phyloP scores from a whole-genome alignment of 2,797 vertebrate genomes.

The Austrolebias charrua region DNA sequence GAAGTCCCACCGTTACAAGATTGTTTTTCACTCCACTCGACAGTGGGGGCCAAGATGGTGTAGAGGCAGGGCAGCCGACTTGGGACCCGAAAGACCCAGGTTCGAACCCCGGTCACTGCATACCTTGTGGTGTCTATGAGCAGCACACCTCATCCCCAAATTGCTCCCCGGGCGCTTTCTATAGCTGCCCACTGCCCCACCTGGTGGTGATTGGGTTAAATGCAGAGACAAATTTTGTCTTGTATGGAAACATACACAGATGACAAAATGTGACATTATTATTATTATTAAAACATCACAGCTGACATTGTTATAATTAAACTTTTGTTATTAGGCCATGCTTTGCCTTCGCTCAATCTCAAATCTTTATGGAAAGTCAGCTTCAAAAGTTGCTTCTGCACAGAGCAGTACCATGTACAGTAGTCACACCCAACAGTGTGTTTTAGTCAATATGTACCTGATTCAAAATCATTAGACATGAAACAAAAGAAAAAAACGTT shows the following conservation, averaged over 20 bases:
- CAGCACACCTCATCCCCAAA: no score
- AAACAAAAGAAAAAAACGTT: conserved; percentile 21
- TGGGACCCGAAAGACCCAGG: no score
- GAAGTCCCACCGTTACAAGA: neutral
- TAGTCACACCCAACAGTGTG: conserved; percentile 21
- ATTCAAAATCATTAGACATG: conserved; percentile 42
- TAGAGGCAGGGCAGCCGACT: no score
- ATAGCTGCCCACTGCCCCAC: no score
- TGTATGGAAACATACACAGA: no score
- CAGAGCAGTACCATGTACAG: neutral
- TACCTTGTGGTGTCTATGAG: no score
- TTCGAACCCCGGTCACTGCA: no score
- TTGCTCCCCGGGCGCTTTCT: no score
- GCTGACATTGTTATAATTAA: neutral
- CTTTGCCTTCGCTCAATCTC: conserved; percentile 14
- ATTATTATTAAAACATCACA: neutral
- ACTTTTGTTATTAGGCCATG: neutral
- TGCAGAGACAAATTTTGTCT: no score
- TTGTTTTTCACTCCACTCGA: neutral
- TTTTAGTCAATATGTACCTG: conserved; percentile 37
- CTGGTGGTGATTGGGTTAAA: no score
- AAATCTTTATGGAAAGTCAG: neutral
- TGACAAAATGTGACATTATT: no score
- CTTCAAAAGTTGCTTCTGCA: conserved; percentile 1
- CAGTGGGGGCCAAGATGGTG: no score